Conservation (phyloP, 2,113 vertebrate genomes). For the Rhinopomastus cyanomelas region DNA sequence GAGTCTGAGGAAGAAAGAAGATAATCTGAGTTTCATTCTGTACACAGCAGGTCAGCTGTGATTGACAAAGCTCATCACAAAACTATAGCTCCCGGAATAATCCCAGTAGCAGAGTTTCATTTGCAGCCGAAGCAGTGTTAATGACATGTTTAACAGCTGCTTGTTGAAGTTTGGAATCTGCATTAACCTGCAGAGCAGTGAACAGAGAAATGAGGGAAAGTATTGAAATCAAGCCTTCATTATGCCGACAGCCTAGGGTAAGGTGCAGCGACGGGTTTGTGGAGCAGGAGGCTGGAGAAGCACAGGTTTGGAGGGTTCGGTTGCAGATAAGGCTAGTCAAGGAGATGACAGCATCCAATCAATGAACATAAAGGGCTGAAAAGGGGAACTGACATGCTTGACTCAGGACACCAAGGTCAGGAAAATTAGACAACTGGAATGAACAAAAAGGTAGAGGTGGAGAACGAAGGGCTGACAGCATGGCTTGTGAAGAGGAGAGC, state of each 20-base stretch:
- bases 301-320: conserved; percentile 25
- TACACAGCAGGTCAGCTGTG: conserved; percentile 85
- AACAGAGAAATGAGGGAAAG: conserved; percentile 80
- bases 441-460: not conserved
- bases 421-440: not conserved
- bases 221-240: conserved; percentile 87
- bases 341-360: conserved; percentile 61
- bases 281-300: not conserved
- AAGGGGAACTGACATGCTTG: not conserved
- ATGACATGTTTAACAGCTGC: conserved; percentile 91
- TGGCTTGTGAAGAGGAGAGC: not conserved
- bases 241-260: conserved; percentile 78
- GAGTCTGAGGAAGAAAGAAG: conserved; percentile 84
- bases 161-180: conserved; percentile 89
- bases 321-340: conserved; percentile 40
- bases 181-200: conserved; percentile 87
- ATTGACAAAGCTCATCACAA: conserved; percentile 88
- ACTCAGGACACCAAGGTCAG: not conserved
- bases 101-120: conserved; percentile 85
- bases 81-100: conserved; percentile 82
- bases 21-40: conserved; percentile 88
- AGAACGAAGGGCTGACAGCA: not conserved
- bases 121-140: conserved; percentile 84
- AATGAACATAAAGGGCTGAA: conserved; percentile 42
- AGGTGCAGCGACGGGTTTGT: conserved; percentile 42